Evolutionary conservation across 2,797 vertebrate species (phyloP), one percentile per base, ranked within the genome.

Genomic region (Melanotaenia pygmaea): DNA sequence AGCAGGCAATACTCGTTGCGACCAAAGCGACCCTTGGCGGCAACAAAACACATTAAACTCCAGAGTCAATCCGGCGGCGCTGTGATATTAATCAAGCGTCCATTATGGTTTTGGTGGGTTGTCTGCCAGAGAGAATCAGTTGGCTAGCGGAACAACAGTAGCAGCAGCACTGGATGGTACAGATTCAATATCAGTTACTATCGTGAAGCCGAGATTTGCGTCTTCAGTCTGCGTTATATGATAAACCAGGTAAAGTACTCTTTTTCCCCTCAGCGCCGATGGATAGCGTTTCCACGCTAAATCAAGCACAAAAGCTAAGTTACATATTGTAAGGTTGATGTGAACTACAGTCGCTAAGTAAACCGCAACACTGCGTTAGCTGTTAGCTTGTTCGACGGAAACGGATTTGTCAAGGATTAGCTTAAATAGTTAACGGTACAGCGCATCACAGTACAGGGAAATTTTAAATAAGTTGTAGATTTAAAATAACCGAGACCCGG

Each of bases 391-490:
- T 84, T 76, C 70, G 61, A 81, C 86, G 86, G 79, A 88, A 88
- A 80, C 76, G 70, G 88, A 82, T 90, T 91, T 79, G 83, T 76
- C 75, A 3, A 30, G 89, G 89, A 89, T 89, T 87, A 88, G 86
- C 75, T 76, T 28, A 72, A 70, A 77, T 56, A 61, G 43, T 73
- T 83, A 83, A 82, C 83, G 70, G 20, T 67, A 11, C 47, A 13
- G 60, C 4, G 59, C 70, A 59, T 54, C 37, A 28, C 71, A 18
- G 16, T 0, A 37, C 70, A 38, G 28, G 22, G 22, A 12, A 3
- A 26, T 30, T 28, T 30, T 9, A 7, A 56, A 30, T 28, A 16
- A 56, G 0, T 20, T 73, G 0, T 30, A 1, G 1, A 1, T 67
- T 64, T 40, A 5, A 57, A 60, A 14, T 9, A 32, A 4, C 8